Evolutionary conservation across 2,113 vertebrate genomes (phyloP).

Genomic region (Zootoca vivipara): DNA sequence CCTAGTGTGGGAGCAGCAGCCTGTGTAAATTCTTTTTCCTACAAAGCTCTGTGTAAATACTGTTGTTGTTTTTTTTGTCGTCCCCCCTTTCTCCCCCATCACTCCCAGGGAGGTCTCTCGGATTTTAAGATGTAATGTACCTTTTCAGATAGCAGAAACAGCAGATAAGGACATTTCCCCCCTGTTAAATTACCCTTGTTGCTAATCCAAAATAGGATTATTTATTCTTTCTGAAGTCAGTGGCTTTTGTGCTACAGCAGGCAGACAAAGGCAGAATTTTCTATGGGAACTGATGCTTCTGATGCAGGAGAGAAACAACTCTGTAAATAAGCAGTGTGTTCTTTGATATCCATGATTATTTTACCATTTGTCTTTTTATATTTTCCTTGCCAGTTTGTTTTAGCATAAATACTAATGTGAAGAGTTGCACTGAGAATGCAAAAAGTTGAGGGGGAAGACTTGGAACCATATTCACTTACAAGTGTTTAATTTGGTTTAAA

Average conservation of each 20-base stretch:
- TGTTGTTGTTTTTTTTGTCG: neutral
- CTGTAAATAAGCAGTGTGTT: neutral
- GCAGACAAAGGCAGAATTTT: slow-evolving; percentile 3
- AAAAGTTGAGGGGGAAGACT: neutral
- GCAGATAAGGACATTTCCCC: neutral
- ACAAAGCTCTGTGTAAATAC: neutral
- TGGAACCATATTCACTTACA: neutral
- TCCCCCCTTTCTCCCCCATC: no score
- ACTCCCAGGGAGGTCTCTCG: neutral
- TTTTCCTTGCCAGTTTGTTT: neutral
- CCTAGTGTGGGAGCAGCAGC: neutral
- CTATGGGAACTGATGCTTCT: neutral
- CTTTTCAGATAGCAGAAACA: neutral
- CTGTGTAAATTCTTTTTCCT: neutral
- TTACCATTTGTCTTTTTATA: neutral
- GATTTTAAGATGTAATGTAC: neutral
- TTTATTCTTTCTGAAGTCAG: slow-evolving; percentile 3
- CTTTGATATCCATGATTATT: slow-evolving; percentile 1
- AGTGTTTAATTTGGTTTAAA: neutral
- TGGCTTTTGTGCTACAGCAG: neutral
- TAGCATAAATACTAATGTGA: neutral
- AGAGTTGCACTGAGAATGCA: neutral
- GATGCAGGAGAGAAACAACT: neutral
- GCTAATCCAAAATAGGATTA: neutral
- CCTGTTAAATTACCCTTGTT: neutral